Percentiles rank a stretch among this genome's conserved stretches.
These are phyloP conservation scores for Petroica traversi DNA, from an alignment of 2,113 vertebrate species.

Conservation along the genomic window DNA sequence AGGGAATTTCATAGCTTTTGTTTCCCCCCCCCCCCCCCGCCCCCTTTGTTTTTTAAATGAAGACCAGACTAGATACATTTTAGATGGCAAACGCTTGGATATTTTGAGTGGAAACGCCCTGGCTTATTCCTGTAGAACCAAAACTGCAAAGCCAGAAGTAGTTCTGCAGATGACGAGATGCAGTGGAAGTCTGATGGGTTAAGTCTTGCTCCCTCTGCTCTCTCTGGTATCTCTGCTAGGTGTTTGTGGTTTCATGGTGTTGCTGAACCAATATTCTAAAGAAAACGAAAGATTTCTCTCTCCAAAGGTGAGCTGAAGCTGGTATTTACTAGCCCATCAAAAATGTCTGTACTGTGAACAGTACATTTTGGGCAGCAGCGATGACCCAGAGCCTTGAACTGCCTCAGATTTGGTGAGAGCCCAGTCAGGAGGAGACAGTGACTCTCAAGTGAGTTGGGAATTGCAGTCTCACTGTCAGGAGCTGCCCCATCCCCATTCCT, in stretches of 20 bases:
- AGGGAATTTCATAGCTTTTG: not conserved
- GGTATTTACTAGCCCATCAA: not conserved
- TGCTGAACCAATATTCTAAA: not conserved
- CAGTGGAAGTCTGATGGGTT: not conserved
- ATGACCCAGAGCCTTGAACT: not conserved
- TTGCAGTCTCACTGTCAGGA: not conserved
- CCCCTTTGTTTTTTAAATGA: not conserved
- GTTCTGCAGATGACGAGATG: not conserved
- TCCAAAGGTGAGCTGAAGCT: not conserved
- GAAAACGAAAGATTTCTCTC: not conserved
- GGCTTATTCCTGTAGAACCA: not conserved
- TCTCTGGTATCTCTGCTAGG: not conserved
- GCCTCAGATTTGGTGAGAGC: not conserved
- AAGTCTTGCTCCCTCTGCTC: not conserved
- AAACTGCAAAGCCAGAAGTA: not conserved
- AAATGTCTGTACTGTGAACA: accelerated
- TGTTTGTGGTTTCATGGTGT: not conserved
- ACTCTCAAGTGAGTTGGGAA: not conserved
- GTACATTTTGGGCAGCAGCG: not conserved
- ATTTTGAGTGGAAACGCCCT: not conserved
- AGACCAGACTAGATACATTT: not conserved
- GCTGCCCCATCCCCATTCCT: not conserved
- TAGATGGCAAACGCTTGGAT: not conserved
- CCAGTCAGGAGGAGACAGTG: not conserved
- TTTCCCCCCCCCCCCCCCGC: no score